phyloP scores from a whole-genome alignment of 2,113 vertebrate genomes.

The Theristicus caerulescens region DNA sequence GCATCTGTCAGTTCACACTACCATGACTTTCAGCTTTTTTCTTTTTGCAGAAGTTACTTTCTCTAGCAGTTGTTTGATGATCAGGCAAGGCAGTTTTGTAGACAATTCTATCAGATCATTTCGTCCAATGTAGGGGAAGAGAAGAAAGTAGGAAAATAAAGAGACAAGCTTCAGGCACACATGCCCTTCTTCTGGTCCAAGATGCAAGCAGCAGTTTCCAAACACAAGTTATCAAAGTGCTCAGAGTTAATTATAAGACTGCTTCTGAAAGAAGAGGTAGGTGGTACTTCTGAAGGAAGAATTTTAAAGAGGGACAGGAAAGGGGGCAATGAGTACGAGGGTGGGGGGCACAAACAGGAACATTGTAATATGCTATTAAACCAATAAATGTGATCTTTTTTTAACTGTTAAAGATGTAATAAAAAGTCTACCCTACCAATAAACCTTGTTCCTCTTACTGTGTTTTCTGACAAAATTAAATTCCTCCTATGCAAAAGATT shows the following conservation, averaged over 20 bases:
- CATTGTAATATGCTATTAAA: not conserved
- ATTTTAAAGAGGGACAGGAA: not conserved
- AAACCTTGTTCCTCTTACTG: not conserved
- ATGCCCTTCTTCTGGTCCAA: not conserved
- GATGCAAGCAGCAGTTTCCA: not conserved
- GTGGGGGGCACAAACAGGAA: fast-evolving
- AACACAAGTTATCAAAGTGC: not conserved
- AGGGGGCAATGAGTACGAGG: fast-evolving
- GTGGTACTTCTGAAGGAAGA: not conserved
- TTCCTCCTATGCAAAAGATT: not conserved
- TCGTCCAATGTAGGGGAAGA: not conserved
- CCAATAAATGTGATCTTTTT: not conserved
- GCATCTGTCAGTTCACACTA: not conserved
- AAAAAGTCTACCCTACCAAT: not conserved
- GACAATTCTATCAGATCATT: not conserved
- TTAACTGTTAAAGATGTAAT: not conserved
- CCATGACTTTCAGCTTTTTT: not conserved
- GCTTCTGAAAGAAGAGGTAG: not conserved
- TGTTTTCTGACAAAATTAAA: not conserved
- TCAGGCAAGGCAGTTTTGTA: not conserved
- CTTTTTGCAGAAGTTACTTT: not conserved
- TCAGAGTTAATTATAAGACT: not conserved
- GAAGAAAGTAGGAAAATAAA: not conserved
- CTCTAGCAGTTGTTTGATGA: not conserved
- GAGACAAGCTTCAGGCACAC: not conserved